These are phyloP conservation scores for Cataglyphis albicans DNA, from an alignment of 2,888 invertebrate species.

Conservation along the genomic window DNA sequence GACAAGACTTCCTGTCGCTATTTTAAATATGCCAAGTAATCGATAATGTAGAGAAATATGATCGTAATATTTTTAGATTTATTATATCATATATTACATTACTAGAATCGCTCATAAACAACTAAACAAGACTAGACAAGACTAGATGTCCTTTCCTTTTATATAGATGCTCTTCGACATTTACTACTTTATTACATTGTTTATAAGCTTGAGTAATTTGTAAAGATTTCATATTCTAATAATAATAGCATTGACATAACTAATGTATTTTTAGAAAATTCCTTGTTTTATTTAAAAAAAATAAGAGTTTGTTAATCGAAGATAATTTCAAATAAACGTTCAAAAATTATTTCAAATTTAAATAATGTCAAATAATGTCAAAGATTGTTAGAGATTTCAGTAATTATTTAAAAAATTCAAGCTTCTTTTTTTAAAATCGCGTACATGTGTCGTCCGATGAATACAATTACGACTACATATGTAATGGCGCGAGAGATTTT, in stretches of 20 bases:
- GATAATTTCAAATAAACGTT: background rate
- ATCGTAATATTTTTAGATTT: constrained; percentile 24
- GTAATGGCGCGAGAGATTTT: constrained; percentile 51
- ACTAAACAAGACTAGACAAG: background rate
- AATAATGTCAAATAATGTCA: background rate
- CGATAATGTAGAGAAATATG: constrained; percentile 14
- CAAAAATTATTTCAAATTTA: background rate
- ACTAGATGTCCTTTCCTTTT: background rate
- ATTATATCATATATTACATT: constrained; percentile 5
- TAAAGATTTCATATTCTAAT: background rate
- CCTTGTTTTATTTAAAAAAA: constrained; percentile 23
- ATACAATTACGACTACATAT: constrained; percentile 44
- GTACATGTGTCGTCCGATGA: constrained; percentile 17
- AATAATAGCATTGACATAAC: background rate
- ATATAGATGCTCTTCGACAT: constrained; percentile 33
- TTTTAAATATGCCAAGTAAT: background rate
- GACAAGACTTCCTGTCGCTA: background rate
- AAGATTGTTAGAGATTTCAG: background rate
- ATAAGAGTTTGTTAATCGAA: background rate
- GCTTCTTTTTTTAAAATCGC: constrained; percentile 1
- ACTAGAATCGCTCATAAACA: constrained; percentile 23
- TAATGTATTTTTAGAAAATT: background rate
- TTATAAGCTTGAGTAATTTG: constrained; percentile 23
- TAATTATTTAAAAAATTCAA: constrained; percentile 6
- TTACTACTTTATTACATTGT: constrained; percentile 23